Conservation (phyloP, 2,113 vertebrate species). For the Cepphus grylle region DNA sequence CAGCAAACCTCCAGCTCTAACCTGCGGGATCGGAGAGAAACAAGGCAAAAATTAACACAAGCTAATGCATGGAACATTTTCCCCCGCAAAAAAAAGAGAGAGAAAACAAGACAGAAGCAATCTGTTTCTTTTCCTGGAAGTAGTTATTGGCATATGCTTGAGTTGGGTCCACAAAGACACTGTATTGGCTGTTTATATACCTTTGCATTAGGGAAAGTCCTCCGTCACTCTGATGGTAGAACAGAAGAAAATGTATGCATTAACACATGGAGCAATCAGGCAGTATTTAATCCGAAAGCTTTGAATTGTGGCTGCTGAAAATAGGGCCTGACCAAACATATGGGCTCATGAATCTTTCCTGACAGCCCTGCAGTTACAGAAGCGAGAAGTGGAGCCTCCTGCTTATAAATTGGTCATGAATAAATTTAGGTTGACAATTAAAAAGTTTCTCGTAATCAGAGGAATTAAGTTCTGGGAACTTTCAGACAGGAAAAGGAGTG, state of each 20-base stretch:
- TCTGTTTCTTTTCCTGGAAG: neutral
- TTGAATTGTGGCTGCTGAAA: neutral
- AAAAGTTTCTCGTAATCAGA: neutral
- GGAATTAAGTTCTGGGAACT: neutral
- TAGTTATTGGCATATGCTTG: neutral
- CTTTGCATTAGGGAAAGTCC: neutral
- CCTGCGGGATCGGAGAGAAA: neutral
- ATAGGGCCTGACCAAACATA: neutral
- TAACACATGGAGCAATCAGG: neutral
- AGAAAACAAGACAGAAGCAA: neutral
- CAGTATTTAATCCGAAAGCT: neutral
- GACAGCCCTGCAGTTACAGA: neutral
- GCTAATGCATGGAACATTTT: neutral
- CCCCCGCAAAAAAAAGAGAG: neutral
- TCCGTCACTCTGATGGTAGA: neutral
- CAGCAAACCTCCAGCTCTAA: neutral
- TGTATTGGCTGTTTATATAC: neutral
- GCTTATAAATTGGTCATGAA: neutral
- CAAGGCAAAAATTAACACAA: neutral
- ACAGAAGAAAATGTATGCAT: neutral
- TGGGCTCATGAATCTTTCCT: slow-evolving; percentile 4
- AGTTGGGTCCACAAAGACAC: neutral
- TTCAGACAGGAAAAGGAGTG: neutral
- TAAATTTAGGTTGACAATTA: neutral
- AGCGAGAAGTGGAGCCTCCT: neutral